Base-by-base conservation (phyloP, 2,113 vertebrate genomes). In the Macquaria ambigua region DNA sequence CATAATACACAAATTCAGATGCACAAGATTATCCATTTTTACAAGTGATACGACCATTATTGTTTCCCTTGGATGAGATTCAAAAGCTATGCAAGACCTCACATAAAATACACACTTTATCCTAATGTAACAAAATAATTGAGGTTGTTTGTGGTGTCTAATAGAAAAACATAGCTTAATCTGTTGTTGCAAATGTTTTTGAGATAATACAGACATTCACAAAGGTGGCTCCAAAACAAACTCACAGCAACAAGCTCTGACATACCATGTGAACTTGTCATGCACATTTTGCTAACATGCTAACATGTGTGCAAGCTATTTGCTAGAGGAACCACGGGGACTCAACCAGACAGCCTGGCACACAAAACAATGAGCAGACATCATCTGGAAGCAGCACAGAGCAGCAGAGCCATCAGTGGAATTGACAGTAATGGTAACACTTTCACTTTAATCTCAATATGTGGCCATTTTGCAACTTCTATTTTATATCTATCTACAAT, bases 291-390 rank as follows among this genome's bases (percentile, higher is more conserved):
- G 53, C 62, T 66, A 25, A 37, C 5, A 8, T 5, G 14, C 28
- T 14, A 21, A 64, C 1, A 66, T 43, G 12, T 25, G 14, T 64
- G 14, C 14, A n/a, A 70, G 55, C 4, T 0, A 1, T 9, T 41
- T 66, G 50, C 70, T 77, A 63, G 81, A 77, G 52, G 81, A 86
- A 74, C 78, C 58, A 70, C 43, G 66, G 76, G 18, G 34, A 12
- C 46, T 62, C 20, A 25, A 37, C 1, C 71, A 43, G 46, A 43
- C 9, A 2, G 23, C 0, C 34, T 1, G 0, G 4, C 48, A 62
- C 59, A 76, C 15, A 66, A 48, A 74, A 70, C 70, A 56, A 48
- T 4, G 12, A 62, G 46, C n/a, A 73, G 16, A 66, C 52, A 67
- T 31, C 16, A 66, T 61, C 12, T 58, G 11, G 9, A 70, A 46